Percentiles rank a stretch among this genome's conserved stretches.
phyloP scores from a whole-genome alignment of 2,113 vertebrate species.

The Vidua chalybeata region DNA sequence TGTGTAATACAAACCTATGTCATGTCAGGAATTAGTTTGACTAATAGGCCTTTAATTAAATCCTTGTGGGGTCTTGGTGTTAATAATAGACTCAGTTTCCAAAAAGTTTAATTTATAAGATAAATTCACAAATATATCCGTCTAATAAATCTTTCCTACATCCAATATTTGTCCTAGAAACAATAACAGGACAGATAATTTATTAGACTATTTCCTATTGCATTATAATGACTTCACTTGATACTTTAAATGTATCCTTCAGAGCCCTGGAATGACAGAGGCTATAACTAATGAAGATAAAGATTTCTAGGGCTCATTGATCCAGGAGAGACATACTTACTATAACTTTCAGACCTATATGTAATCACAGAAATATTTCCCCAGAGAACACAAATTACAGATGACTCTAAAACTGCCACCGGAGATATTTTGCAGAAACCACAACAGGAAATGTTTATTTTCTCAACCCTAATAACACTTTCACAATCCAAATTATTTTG shows the following conservation, averaged over 20 bases:
- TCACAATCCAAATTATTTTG: constrained; percentile 55
- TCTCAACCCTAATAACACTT: constrained; percentile 61
- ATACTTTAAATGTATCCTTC: constrained; percentile 3
- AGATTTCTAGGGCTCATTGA: constrained; percentile 22
- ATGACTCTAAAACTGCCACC: constrained; percentile 58
- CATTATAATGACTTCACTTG: constrained; percentile 1
- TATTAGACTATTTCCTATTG: constrained; percentile 58
- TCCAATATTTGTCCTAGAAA: constrained; percentile 51
- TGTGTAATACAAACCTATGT: constrained; percentile 78
- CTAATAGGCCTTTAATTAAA: constrained; percentile 82
- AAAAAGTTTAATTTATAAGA: constrained; percentile 76
- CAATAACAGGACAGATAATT: constrained; percentile 59
- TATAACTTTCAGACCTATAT: constrained; percentile 35
- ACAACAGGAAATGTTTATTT: constrained; percentile 75
- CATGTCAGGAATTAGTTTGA: constrained; percentile 81
- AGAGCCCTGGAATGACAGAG: not conserved
- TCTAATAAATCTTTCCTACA: constrained; percentile 67
- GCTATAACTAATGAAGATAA: constrained; percentile 52
- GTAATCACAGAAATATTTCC: constrained; percentile 57
- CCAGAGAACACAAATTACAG: constrained; percentile 51
- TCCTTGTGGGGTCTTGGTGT: constrained; percentile 78
- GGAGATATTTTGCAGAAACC: constrained; percentile 56
- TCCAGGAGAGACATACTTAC: constrained; percentile 20
- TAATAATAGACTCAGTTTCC: constrained; percentile 65
- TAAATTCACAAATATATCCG: constrained; percentile 69